A percentile compares a stretch with the other conserved stretches of the same genome.
phyloP scores from a whole-genome alignment of 2,888 invertebrate species.

The Teleiodes luculella region DNA sequence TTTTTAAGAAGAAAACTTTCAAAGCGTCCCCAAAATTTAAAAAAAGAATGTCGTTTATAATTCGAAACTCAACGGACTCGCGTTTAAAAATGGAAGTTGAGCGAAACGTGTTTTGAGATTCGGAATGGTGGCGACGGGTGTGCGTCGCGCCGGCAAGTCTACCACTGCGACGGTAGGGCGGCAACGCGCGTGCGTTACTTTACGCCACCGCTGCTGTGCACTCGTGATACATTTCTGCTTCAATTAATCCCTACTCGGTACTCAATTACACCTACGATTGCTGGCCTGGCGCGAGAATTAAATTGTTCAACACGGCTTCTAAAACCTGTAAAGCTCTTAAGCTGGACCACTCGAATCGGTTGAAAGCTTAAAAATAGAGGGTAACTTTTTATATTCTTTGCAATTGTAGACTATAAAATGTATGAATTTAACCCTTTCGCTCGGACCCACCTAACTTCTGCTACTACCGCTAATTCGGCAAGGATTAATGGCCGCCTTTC shows the following conservation, averaged over 20 bases:
- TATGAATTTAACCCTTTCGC: too few species aligned
- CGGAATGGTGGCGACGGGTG: slow-evolving; percentile 1
- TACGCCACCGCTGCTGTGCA: slow-evolving; percentile 63
- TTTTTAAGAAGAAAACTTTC: background rate
- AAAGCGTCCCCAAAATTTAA: background rate
- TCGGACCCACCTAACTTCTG: too few species aligned
- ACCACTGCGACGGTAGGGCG: slow-evolving; percentile 60
- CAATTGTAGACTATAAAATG: too few species aligned
- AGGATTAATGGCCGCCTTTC: too few species aligned
- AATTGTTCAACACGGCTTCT: slow-evolving; percentile 28
- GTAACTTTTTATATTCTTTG: too few species aligned
- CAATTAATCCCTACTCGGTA: slow-evolving; percentile 70
- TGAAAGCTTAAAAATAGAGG: too few species aligned
- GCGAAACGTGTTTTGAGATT: background rate
- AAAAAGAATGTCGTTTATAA: background rate
- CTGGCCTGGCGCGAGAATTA: slow-evolving; percentile 36
- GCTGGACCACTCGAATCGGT: background rate
- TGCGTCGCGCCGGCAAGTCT: slow-evolving; percentile 25
- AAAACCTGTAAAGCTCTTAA: slow-evolving; percentile 15
- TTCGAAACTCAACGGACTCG: background rate
- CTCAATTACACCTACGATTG: slow-evolving; percentile 65
- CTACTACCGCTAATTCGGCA: too few species aligned
- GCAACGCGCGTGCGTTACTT: slow-evolving; percentile 71
- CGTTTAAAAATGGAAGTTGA: background rate
- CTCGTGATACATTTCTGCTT: slow-evolving; percentile 73